Evolutionary conservation across 2,113 vertebrate species (phyloP).

Genomic region (rat (Rattus norvegicus)): GRCr8 NC_086028.1:103829001-103829500

Average conservation of each 20-base stretch:
- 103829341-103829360: fast-evolving
- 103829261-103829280: neutral
- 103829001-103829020: neutral
- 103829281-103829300: fast-evolving
- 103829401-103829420: fast-evolving
- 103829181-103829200: neutral
- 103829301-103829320: fast-evolving
- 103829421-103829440: fast-evolving
- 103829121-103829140: neutral
- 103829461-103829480: fast-evolving
- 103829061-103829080: fast-evolving
- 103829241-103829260: fast-evolving
- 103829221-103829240: neutral
- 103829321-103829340: neutral
- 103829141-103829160: neutral
- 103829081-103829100: fast-evolving
- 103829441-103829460: fast-evolving
- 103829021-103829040: neutral
- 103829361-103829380: neutral
- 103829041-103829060: neutral
- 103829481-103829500: fast-evolving
- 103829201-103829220: neutral
- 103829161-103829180: no score
- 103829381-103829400: fast-evolving
- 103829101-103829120: fast-evolving